Conservation (phyloP, 2,113 vertebrate genomes). For the Proterorhinus semilunaris region DNA sequence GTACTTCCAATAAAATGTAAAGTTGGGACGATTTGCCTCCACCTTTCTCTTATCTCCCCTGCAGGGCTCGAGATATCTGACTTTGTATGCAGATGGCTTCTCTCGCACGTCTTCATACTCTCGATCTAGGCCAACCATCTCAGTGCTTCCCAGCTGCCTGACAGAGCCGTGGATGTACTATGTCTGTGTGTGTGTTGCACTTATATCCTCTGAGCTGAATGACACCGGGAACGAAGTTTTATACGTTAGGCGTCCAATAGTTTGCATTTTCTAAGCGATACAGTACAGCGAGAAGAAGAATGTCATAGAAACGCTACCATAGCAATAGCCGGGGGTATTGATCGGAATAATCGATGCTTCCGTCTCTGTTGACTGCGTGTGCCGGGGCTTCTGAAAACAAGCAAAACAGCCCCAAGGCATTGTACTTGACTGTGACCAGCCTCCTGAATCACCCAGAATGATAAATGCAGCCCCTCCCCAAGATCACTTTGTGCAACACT, state of each 20-base stretch:
- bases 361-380: conserved; percentile 49
- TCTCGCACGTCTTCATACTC: conserved; percentile 58
- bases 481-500: conserved; percentile 10
- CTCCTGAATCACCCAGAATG: conserved; percentile 37
- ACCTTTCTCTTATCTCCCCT: conserved; percentile 1
- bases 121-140: conserved; percentile 73
- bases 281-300: background rate
- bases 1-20: conserved; percentile 13
- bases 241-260: conserved; percentile 32
- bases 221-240: conserved; percentile 17
- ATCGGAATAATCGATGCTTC: conserved; percentile 60
- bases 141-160: conserved; percentile 48
- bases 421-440: conserved; percentile 50
- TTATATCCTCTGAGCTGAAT: conserved; percentile 40
- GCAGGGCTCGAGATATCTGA: conserved; percentile 49
- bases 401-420: conserved; percentile 52
- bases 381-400: conserved; percentile 42
- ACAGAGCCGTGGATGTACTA: conserved; percentile 41
- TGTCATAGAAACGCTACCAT: conserved; percentile 39
- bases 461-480: conserved; percentile 30
- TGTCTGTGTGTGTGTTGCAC: conserved; percentile 7
- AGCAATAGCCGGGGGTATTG: conserved; percentile 52
- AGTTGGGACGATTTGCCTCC: conserved; percentile 42
- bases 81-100: conserved; percentile 69
- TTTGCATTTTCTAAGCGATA: conserved; percentile 34